phyloP scores from a whole-genome alignment of 2,888 invertebrate genomes.

The Philopedon plagiatum region DNA sequence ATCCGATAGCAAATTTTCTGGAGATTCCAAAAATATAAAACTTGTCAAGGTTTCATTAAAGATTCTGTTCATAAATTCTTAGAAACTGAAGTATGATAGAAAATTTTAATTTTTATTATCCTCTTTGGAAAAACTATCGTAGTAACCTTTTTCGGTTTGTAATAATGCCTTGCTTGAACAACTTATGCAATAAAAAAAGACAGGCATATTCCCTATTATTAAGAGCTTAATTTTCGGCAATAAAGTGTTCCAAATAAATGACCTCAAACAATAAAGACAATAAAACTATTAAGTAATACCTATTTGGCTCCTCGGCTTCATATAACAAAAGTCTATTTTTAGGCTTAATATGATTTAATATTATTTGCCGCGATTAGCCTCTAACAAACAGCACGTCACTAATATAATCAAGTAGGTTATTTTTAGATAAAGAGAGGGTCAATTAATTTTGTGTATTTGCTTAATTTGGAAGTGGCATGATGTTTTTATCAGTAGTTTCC shows the following conservation, averaged over 20 bases:
- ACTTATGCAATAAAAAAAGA: too few relatives aligned
- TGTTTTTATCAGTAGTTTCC: background rate
- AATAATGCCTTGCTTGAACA: too few relatives aligned
- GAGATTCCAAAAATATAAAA: too few relatives aligned
- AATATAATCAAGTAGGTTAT: conserved; percentile 31
- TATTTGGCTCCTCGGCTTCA: background rate
- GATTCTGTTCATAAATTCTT: too few relatives aligned
- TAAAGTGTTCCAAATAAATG: background rate
- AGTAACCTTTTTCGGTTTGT: too few relatives aligned
- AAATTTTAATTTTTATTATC: too few relatives aligned
- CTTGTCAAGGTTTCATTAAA: too few relatives aligned
- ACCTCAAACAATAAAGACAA: background rate
- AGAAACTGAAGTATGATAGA: too few relatives aligned
- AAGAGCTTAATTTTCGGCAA: background rate
- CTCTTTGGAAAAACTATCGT: too few relatives aligned
- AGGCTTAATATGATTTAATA: conserved; percentile 26
- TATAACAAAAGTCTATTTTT: conserved; percentile 23
- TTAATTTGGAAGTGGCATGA: conserved; percentile 25
- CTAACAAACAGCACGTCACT: conserved; percentile 39
- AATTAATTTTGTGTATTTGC: conserved; percentile 31
- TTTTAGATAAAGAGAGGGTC: conserved; percentile 35
- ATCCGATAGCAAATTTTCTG: too few relatives aligned
- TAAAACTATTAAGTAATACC: conserved; percentile 16
- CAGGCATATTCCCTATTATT: background rate
- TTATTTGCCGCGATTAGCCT: conserved; percentile 36